These are phyloP conservation scores for Rhopalosiphum nymphaeae DNA, from an alignment of 2,888 invertebrate genomes.

Conservation along the genomic window DNA sequence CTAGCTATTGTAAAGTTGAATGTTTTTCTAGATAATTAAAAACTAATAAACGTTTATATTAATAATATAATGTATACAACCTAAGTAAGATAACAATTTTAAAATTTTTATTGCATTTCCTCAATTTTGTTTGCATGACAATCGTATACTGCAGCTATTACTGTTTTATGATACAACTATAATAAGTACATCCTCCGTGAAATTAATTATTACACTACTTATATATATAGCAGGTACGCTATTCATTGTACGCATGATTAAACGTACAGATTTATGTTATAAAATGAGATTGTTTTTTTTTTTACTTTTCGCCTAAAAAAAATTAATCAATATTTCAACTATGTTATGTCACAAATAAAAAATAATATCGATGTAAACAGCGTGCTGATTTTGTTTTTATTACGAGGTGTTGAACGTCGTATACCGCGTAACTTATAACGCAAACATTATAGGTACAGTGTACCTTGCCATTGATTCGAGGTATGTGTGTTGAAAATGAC, in stretches of 20 bases:
- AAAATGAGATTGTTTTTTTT: conserved; percentile 18
- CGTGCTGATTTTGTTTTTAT: not conserved
- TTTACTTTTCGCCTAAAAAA: not conserved
- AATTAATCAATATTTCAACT: conserved; percentile 24
- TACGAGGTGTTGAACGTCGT: not conserved
- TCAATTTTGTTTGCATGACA: not conserved
- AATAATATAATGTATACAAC: not conserved
- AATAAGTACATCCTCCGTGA: conserved; percentile 37
- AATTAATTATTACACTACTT: conserved; percentile 18
- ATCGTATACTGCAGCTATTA: not conserved
- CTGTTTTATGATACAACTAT: not conserved
- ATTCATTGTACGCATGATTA: conserved; percentile 37
- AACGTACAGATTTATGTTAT: not conserved
- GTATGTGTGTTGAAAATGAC: conserved; percentile 23
- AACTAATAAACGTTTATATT: not conserved
- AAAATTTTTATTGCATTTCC: not conserved
- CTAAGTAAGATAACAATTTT: not conserved
- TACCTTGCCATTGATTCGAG: not conserved
- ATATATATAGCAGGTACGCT: conserved; percentile 15
- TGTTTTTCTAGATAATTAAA: not conserved
- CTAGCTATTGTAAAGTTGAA: not conserved
- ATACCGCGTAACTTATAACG: not conserved
- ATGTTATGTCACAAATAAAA: conserved; percentile 8
- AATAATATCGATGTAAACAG: conserved; percentile 11
- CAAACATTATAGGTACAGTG: not conserved